Percentiles rank a stretch among this genome's conserved stretches.
These are phyloP conservation scores for Popillia japonica DNA, from an alignment of 1,140 invertebrate genomes.

Conservation along the genomic window DNA sequence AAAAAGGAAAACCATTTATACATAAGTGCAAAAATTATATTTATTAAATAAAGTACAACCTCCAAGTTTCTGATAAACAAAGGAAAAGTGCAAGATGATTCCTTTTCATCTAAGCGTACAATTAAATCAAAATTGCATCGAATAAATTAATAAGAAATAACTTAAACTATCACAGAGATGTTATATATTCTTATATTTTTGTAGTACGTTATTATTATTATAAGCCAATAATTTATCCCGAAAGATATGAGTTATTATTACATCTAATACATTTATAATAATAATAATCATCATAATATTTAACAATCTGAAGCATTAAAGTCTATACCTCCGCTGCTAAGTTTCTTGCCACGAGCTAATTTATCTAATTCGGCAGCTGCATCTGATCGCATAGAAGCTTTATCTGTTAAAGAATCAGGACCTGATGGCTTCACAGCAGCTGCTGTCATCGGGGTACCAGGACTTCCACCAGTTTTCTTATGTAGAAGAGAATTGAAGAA, in stretches of 20 bases:
- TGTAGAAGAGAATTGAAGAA: slow-evolving; percentile 98
- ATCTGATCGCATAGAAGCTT: slow-evolving; percentile 81
- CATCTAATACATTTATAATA: slow-evolving; percentile 19
- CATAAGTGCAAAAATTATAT: slow-evolving; percentile 29
- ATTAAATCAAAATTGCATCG: slow-evolving; percentile 22
- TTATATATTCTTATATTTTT: slow-evolving; percentile 28
- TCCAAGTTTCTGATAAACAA: slow-evolving; percentile 9
- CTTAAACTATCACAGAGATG: slow-evolving; percentile 40
- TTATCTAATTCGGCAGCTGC: slow-evolving; percentile 92
- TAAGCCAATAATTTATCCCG: slow-evolving; percentile 17
- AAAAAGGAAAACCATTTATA: neutral
- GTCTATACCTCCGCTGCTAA: slow-evolving; percentile 51
- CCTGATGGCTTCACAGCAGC: slow-evolving; percentile 48
- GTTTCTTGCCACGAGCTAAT: slow-evolving; percentile 74
- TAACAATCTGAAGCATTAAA: slow-evolving; percentile 60
- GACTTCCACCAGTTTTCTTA: slow-evolving; percentile 83
- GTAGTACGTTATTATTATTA: slow-evolving; percentile 24
- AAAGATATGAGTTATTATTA: slow-evolving; percentile 23
- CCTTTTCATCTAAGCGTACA: neutral
- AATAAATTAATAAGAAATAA: slow-evolving; percentile 39
- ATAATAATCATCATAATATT: slow-evolving; percentile 25
- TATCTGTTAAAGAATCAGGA: slow-evolving; percentile 63
- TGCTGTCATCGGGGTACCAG: slow-evolving; percentile 61
- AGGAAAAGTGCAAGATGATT: slow-evolving; percentile 13
- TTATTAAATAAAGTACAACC: slow-evolving; percentile 30